Conservation (phyloP, 2,888 invertebrate genomes). For the Trissolcus japonicus region DNA sequence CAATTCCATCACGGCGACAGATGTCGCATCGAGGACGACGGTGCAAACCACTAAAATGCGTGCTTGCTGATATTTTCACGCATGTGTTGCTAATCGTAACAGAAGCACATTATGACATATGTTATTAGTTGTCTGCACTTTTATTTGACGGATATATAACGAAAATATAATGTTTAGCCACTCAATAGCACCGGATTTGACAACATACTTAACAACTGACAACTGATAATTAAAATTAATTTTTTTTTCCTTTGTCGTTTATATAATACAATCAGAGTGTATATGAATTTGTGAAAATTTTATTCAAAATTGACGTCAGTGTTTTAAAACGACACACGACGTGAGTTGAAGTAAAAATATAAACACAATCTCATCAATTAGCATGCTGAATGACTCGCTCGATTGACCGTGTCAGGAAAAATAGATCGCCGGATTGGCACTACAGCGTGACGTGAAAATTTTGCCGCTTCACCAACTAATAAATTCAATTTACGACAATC, state of each 20-base stretch:
- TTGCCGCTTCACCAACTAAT: constrained; percentile 25
- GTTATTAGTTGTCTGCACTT: constrained; percentile 57
- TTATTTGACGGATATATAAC: background rate
- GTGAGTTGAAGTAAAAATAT: constrained; percentile 15
- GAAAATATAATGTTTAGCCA: too few species aligned
- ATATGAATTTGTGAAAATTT: too few species aligned
- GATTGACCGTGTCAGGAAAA: constrained; percentile 17
- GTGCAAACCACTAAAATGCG: constrained; percentile 7
- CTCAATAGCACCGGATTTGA: too few species aligned
- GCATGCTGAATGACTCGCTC: constrained; percentile 28
- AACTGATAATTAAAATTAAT: too few species aligned
- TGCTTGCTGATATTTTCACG: constrained; percentile 66
- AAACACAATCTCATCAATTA: constrained; percentile 28
- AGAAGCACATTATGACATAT: constrained; percentile 58
- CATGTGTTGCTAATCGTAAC: constrained; percentile 65
- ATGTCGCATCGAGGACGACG: constrained; percentile 62
- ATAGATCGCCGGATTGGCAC: constrained; percentile 18
- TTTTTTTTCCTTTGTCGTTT: too few species aligned
- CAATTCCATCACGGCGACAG: constrained; percentile 59
- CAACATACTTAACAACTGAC: too few species aligned
- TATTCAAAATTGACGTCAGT: background rate
- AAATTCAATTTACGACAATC: constrained; percentile 31
- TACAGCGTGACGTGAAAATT: constrained; percentile 24
- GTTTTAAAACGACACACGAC: background rate
- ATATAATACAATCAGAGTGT: too few species aligned